Conservation (phyloP, 2,797 vertebrate genomes). For the Rhadinocentrus ornatus region DNA sequence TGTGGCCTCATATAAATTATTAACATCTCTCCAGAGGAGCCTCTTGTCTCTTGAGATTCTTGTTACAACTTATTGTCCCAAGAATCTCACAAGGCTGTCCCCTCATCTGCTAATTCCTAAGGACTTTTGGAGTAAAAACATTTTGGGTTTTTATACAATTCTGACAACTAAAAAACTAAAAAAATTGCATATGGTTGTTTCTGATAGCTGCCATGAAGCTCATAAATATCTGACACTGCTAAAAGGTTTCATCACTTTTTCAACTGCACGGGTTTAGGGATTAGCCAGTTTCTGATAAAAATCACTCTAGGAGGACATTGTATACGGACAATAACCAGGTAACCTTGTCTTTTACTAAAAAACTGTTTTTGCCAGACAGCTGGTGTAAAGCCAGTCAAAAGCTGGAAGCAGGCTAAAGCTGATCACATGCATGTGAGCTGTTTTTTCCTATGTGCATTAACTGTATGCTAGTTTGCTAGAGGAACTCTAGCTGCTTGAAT, state of each 20-base stretch:
- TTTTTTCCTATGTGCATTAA: constrained; percentile 28
- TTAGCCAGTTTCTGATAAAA: constrained; percentile 55
- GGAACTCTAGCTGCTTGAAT: constrained; percentile 13
- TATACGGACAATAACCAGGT: constrained; percentile 37
- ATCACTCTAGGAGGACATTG: constrained; percentile 24
- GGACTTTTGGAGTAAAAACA: neutral
- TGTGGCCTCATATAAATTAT: constrained; percentile 46
- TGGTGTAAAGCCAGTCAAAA: constrained; percentile 23
- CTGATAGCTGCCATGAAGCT: constrained; percentile 11
- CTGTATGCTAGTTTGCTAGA: constrained; percentile 39
- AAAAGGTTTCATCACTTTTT: constrained; percentile 31
- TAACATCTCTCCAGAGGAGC: constrained; percentile 22
- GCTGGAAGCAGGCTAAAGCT: constrained; percentile 35
- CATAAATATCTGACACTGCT: constrained; percentile 13
- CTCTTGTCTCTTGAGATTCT: constrained; percentile 27
- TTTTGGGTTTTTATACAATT: neutral
- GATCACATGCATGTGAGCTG: constrained; percentile 44
- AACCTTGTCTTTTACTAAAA: constrained; percentile 33
- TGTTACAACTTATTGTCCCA: constrained; percentile 13
- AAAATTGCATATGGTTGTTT: neutral
- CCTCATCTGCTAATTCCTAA: constrained; percentile 9
- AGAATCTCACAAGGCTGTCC: constrained; percentile 11
- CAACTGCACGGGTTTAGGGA: constrained; percentile 38
- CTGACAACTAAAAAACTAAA: neutral
- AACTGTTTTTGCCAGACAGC: constrained; percentile 40